phyloP scores from a whole-genome alignment of 2,797 vertebrate genomes.

The Enteromius radiatus region DNA sequence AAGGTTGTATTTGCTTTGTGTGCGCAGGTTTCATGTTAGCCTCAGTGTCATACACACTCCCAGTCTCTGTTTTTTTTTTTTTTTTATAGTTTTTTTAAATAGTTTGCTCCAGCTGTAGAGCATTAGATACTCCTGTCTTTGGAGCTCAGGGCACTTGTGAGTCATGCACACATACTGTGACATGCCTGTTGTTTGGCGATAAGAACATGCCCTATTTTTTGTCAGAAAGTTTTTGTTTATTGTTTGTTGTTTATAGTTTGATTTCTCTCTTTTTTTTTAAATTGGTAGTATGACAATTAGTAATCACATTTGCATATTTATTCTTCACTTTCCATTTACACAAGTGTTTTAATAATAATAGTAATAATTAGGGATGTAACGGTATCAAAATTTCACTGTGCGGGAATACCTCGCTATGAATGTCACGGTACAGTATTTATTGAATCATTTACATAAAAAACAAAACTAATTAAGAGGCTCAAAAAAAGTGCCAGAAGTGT shows the following conservation, averaged over 20 bases:
- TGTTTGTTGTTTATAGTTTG: too few species aligned
- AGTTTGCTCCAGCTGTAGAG: not conserved
- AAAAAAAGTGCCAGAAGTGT: too few species aligned
- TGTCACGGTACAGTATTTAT: too few species aligned
- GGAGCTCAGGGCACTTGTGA: not conserved
- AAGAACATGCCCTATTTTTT: conserved; percentile 7
- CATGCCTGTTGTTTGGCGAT: conserved; percentile 51
- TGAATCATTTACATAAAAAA: too few species aligned
- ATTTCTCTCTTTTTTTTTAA: not conserved
- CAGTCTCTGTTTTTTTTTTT: too few species aligned
- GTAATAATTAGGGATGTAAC: too few species aligned
- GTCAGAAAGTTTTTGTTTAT: not conserved
- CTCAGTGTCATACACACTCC: not conserved
- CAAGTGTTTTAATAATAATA: not conserved
- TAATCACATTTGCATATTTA: not conserved
- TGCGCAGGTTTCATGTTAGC: not conserved
- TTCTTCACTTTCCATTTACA: not conserved
- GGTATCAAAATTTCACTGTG: too few species aligned
- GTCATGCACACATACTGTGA: conserved; percentile 12
- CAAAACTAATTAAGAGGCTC: too few species aligned
- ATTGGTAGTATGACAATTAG: not conserved
- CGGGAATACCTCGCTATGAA: too few species aligned
- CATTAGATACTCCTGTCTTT: not conserved
- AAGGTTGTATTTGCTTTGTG: conserved; percentile 12
- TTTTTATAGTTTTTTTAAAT: conserved; percentile 2